Base-by-base conservation (phyloP, 2,797 vertebrate genomes). In the Helostoma temminkii region DNA sequence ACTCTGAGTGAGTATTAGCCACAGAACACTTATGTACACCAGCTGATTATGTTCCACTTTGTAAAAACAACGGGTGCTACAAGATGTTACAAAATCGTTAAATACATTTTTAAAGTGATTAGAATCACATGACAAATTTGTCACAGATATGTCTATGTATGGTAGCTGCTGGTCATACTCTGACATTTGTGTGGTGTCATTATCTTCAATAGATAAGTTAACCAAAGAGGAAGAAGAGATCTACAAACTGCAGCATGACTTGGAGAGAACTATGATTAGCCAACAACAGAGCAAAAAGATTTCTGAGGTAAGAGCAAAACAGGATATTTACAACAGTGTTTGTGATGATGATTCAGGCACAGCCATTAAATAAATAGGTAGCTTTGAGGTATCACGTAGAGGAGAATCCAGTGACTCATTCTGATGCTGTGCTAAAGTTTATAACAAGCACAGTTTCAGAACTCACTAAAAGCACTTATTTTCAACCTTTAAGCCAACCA, bases 201-300 rank as follows among this genome's bases (percentile, higher is more conserved):
- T 78, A 26, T 59, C 37, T 75, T 58, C 39, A 19, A 50, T 74
- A 99, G 97, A 97, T 89, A 96, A 94, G 81, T 83, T 96, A 22
- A 91, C 94, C 82, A 99, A 97, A 94, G 98, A 99, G 89, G 97
- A 99, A 55, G 97, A 98, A 86, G 97, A 98, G 79, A 99, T 99
- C 81, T 97, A 97, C 91, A 98, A 97, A 91, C 94, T 99, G 66
- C 95, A 96, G 58, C 95, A 98, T 24, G 96, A 98, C 84, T 92
- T 99, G 85, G 97, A 96, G 89, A 96, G 94, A 86, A 93, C 95
- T 0, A 94, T 95, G 0, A 97, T 99, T 88, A 97, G 94, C 62
- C 95, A 96, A 45, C 96, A 96, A 25, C 94, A 95, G 50, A 92
- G 87, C 68, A 96, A 94, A 82, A 94, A 86, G 22, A 77, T 81